Conservation (phyloP, 1,140 invertebrate species). For the Meloidogyne exigua region DNA sequence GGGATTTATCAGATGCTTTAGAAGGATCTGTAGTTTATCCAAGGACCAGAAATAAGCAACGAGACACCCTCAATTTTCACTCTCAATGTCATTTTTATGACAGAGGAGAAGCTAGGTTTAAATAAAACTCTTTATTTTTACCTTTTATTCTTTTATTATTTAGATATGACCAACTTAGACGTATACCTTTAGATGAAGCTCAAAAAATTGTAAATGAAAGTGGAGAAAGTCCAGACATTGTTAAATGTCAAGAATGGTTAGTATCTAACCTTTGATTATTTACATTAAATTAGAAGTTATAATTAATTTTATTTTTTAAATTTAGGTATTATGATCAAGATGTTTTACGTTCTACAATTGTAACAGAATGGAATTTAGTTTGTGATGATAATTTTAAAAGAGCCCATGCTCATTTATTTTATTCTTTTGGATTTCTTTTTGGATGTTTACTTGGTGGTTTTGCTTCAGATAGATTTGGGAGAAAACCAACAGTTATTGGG, state of each 20-base stretch:
- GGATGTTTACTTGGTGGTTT: constrained; percentile 60
- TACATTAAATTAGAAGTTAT: constrained; percentile 14
- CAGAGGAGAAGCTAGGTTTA: constrained; percentile 28
- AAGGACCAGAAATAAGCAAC: constrained; percentile 51
- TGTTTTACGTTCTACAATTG: constrained; percentile 61
- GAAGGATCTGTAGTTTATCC: constrained; percentile 57
- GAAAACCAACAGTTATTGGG: constrained; percentile 20
- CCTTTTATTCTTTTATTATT: neutral
- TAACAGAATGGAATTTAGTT: constrained; percentile 62
- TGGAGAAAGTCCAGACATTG: constrained; percentile 23
- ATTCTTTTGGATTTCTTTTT: constrained; percentile 60
- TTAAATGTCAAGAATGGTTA: constrained; percentile 21
- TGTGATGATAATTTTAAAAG: constrained; percentile 63
- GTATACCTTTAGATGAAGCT: constrained; percentile 47
- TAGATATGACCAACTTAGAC: constrained; percentile 52
- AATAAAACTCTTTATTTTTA: neutral
- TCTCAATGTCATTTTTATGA: constrained; percentile 61
- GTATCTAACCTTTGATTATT: neutral
- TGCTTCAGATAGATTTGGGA: constrained; percentile 53
- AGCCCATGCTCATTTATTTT: constrained; percentile 61
- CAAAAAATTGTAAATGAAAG: constrained; percentile 35
- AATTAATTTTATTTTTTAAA: no score
- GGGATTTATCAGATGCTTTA: constrained; percentile 48
- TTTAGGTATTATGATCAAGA: constrained; percentile 23
- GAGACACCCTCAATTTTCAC: constrained; percentile 49